These are phyloP conservation scores for Pseudopleuronectes americanus DNA, from an alignment of 2,797 vertebrate genomes.

Conservation along the genomic window DNA sequence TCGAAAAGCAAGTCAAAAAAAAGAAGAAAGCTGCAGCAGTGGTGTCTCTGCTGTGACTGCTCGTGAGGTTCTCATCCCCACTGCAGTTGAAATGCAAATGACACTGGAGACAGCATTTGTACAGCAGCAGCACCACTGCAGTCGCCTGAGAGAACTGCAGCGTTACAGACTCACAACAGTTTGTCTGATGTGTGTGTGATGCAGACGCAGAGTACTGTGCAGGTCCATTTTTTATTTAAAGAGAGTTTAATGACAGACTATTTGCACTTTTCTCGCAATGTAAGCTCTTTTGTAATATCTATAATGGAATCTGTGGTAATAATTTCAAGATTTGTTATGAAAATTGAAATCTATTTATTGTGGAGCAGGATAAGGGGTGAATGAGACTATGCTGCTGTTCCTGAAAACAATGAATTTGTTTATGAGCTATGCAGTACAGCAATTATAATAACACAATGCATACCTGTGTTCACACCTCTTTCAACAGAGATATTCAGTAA, in stretches of 20 bases:
- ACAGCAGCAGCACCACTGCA: constrained; percentile 80
- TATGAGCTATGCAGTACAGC: constrained; percentile 5
- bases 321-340: too few relatives aligned
- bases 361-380: constrained; percentile 16
- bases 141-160: constrained; percentile 74
- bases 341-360: constrained; percentile 21
- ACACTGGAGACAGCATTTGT: constrained; percentile 63
- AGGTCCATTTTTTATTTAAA: constrained; percentile 2
- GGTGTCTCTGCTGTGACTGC: constrained; percentile 15
- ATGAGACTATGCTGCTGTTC: constrained; percentile 18
- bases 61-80: constrained; percentile 46
- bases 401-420: constrained; percentile 10
- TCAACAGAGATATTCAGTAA: background rate
- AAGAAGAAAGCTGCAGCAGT: background rate
- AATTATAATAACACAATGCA: background rate
- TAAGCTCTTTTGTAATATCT: background rate
- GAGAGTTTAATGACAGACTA: constrained; percentile 2
- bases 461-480: constrained; percentile 1
- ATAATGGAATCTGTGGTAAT: background rate
- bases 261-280: background rate
- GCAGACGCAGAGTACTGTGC: constrained; percentile 3
- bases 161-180: constrained; percentile 29
- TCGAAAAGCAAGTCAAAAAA: constrained; percentile 1
- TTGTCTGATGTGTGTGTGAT: constrained; percentile 17
- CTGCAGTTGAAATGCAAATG: constrained; percentile 75